Evolutionary conservation across 1,140 invertebrate genomes (phyloP), one percentile per base, ranked within the genome.

Genomic region (Gonioctena quinquepunctata): DNA sequence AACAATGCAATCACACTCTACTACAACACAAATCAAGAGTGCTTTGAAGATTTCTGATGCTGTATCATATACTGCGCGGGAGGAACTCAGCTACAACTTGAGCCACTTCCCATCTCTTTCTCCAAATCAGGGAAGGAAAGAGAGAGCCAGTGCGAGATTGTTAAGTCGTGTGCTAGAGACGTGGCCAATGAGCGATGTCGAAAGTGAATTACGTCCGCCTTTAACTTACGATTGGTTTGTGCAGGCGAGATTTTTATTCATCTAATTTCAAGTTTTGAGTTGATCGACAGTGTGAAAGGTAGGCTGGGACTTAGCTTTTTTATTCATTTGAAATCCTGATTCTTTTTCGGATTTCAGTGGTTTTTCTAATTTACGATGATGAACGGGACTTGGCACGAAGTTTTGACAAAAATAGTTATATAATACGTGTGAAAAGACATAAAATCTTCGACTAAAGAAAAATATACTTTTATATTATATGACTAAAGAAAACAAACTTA

Each of bases 11-110:
- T 42, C 33, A 42, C 70, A 66, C 54, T 66, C 26, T 33, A 56
- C 57, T 61, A 33, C 70, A 63, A 71, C 72, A 70, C 65, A 66
- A 76, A 79, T 80, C 72, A 80, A 78, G 79, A 79, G 65, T 70
- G 77, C 71, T 78, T 80, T 80, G 65, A 74, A 57, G 65, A 69
- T 22, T 42, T 27, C 27, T 59, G 23, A 33, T 26, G 25, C 64
- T 18, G 59, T 61, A 4, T 23, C 52, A 21, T 71, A 52, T 61
- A 63, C 42, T n/a, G 16, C 33, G 23, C 57, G 52, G 50, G 50
- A 23, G 18, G 19, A 48, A 19, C 27, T 68, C 42, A 25, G 22
- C 25, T 48, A 7, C 66, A 28, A 18, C 66, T 71, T 22, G 62
- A 42, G 25, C 25, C n/a, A 50, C 16, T 19, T 66, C 25, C 66